Percentiles rank a stretch among this genome's conserved stretches.
These are phyloP conservation scores for Steinernema feltiae DNA, from an alignment of 1,140 invertebrate species.

Conservation along the genomic window DNA sequence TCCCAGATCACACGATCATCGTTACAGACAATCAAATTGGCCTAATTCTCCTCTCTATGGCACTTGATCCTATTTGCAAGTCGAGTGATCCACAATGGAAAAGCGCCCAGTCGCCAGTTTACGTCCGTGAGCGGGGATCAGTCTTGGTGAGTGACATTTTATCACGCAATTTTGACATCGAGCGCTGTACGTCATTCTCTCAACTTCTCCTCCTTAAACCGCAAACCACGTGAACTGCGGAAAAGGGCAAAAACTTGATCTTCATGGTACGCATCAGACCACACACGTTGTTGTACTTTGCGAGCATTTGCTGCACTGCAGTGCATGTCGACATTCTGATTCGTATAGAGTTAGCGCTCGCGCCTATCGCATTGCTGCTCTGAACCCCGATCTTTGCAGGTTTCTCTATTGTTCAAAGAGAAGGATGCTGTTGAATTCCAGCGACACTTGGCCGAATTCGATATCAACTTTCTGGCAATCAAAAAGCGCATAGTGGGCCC, in stretches of 20 bases:
- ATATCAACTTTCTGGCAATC: slow-evolving; percentile 15
- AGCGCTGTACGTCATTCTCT: too few species aligned
- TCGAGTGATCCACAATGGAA: slow-evolving; percentile 10
- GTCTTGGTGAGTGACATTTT: neutral
- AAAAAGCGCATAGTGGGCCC: slow-evolving; percentile 29
- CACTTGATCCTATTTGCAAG: neutral
- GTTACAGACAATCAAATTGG: slow-evolving; percentile 15
- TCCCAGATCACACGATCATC: slow-evolving; percentile 34
- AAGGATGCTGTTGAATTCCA: neutral
- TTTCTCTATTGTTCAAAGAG: neutral
- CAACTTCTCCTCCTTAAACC: too few species aligned
- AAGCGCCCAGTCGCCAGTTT: neutral
- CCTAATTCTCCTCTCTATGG: slow-evolving; percentile 7
- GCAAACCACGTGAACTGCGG: too few species aligned
- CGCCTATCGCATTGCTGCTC: too few species aligned
- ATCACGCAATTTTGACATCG: neutral
- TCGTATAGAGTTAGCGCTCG: too few species aligned
- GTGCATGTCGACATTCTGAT: too few species aligned
- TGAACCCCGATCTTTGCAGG: neutral
- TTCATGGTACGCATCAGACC: too few species aligned
- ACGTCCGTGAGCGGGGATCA: neutral
- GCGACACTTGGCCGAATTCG: slow-evolving; percentile 21
- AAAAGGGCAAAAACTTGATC: too few species aligned
- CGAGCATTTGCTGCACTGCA: too few species aligned
- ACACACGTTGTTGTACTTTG: too few species aligned